Evolutionary conservation across 2,797 vertebrate genomes (phyloP).

Genomic region (Chelon auratus): DNA sequence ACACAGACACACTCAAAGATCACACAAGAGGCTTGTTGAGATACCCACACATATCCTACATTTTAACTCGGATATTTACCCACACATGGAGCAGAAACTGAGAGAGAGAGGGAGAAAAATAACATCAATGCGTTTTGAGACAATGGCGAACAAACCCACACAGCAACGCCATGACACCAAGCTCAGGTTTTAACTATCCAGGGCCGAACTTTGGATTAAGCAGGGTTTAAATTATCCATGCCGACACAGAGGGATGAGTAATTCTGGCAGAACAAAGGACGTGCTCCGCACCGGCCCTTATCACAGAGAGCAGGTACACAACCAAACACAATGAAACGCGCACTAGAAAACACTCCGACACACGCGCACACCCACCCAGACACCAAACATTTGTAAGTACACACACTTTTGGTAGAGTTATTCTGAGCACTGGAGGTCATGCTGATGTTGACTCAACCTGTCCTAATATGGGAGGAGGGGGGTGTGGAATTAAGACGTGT

Average conservation of each 20-base stretch:
- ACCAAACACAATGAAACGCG: conserved; percentile 64
- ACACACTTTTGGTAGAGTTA: conserved; percentile 2
- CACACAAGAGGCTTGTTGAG: conserved; percentile 35
- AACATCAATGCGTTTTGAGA: conserved; percentile 20
- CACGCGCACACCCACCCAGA: conserved; percentile 18
- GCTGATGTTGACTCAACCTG: conserved; percentile 25
- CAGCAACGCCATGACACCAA: conserved; percentile 28
- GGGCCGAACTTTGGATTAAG: conserved; percentile 62
- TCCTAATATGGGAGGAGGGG: conserved; percentile 18
- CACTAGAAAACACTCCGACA: conserved; percentile 31
- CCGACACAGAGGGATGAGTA: conserved; percentile 60
- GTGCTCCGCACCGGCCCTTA: conserved; percentile 60
- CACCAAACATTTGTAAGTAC: conserved; percentile 26
- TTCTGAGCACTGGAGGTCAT: conserved; percentile 16
- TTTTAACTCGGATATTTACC: conserved; percentile 24
- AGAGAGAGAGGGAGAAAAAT: background rate
- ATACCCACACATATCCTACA: background rate
- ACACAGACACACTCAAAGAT: conserved; percentile 26
- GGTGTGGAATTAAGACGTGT: conserved; percentile 30
- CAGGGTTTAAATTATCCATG: conserved; percentile 68
- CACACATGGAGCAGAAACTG: conserved; percentile 8
- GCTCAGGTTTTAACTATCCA: conserved; percentile 53
- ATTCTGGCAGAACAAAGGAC: conserved; percentile 73
- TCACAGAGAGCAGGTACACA: conserved; percentile 73
- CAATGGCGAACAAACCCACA: conserved; percentile 36